Percentiles rank a stretch among this genome's conserved stretches.
Evolutionary conservation across 2,888 invertebrate genomes (phyloP).

Genomic region (Empis livida): DNA sequence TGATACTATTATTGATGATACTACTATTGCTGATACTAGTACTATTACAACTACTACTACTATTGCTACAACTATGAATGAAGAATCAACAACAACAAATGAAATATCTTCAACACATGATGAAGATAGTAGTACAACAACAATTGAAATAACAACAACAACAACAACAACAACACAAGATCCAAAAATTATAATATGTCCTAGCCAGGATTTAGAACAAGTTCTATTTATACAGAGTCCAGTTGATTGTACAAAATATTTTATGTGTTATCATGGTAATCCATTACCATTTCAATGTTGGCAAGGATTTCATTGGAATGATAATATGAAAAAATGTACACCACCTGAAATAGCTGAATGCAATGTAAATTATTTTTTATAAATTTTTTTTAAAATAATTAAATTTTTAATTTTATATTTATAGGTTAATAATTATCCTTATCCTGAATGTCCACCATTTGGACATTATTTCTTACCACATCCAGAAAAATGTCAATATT

Average conservation of each 20-base stretch:
- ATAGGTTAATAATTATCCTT: constrained; percentile 1
- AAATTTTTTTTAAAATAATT: not conserved
- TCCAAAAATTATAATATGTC: constrained; percentile 1
- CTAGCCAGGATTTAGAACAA: constrained; percentile 3
- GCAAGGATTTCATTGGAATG: constrained; percentile 7
- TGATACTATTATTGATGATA: not conserved
- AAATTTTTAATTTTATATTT: not conserved
- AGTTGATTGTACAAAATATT: constrained; percentile 9
- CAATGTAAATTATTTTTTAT: not conserved
- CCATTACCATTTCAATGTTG: not conserved
- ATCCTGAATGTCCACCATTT: constrained; percentile 7
- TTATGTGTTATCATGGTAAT: constrained; percentile 4
- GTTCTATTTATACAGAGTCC: constrained; percentile 3
- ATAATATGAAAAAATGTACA: constrained; percentile 2
- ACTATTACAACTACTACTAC: not conserved
- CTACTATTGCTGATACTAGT: not conserved
- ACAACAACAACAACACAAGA: not conserved
- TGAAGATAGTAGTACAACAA: too few relatives aligned
- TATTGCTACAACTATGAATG: not conserved
- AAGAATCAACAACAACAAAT: too few relatives aligned
- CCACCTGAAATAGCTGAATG: constrained; percentile 8
- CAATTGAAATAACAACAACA: not conserved
- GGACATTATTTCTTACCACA: constrained; percentile 13
- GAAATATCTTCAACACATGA: too few relatives aligned
- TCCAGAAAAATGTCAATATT: constrained; percentile 10